Evolutionary conservation across 1,140 invertebrate species (phyloP).

Genomic region (Apis laboriosa): DNA sequence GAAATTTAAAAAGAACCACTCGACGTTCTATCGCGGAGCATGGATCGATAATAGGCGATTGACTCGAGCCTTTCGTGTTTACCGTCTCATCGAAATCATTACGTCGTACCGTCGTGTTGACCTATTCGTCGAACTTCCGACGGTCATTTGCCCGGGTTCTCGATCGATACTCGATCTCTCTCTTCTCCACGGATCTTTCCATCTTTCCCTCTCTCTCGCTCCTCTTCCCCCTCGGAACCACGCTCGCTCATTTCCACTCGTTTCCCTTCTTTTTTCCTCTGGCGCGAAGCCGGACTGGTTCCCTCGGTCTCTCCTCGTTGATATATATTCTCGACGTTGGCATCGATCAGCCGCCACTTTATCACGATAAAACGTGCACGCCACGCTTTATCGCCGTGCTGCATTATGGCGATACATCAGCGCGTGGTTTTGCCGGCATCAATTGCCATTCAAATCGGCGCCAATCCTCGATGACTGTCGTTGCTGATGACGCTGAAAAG

Average conservation of each 20-base stretch:
- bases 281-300: neutral
- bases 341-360: slow-evolving; percentile 69
- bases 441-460: slow-evolving; percentile 75
- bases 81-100: slow-evolving; percentile 29
- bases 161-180: slow-evolving; percentile 5
- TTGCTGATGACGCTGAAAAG: slow-evolving; percentile 28
- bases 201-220: neutral
- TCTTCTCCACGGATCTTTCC: neutral
- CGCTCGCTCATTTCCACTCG: slow-evolving; percentile 8
- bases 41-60: slow-evolving; percentile 6
- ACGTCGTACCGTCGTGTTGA: slow-evolving; percentile 16
- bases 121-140: slow-evolving; percentile 23
- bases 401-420: slow-evolving; percentile 74
- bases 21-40: neutral
- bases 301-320: neutral
- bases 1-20: neutral
- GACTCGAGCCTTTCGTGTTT: slow-evolving; percentile 14
- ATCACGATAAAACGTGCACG: slow-evolving; percentile 52
- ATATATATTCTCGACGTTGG: slow-evolving; percentile 35
- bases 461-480: slow-evolving; percentile 55
- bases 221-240: neutral
- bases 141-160: neutral
- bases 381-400: slow-evolving; percentile 62
- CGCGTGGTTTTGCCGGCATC: slow-evolving; percentile 72
- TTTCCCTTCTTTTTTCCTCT: slow-evolving; percentile 15